These are phyloP conservation scores for Thalassophryne amazonica DNA, from an alignment of 2,797 vertebrate species.

Conservation along the genomic window DNA sequence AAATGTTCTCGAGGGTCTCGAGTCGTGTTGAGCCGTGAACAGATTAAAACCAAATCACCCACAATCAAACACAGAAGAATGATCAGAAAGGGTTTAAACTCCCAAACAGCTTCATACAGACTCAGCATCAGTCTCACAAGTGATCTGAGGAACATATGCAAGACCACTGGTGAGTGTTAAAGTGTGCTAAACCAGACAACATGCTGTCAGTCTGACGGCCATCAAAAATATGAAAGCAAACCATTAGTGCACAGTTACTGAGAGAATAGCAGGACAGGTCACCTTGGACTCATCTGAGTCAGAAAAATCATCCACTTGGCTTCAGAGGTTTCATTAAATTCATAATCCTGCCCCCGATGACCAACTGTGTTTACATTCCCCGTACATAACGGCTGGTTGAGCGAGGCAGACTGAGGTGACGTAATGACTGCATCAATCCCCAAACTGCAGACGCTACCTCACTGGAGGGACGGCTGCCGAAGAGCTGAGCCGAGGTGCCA, in stretches of 20 bases:
- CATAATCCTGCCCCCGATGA: conserved; percentile 7
- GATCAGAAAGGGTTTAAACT: conserved; percentile 3
- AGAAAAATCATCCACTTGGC: neutral
- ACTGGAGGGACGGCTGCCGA: conserved; percentile 46
- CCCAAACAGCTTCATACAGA: too few species aligned
- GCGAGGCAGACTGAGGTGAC: conserved; percentile 53
- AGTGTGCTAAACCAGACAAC: too few species aligned
- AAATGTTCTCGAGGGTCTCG: conserved; percentile 16
- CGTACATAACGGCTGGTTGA: conserved; percentile 26
- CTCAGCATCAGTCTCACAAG: too few species aligned
- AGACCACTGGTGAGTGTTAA: too few species aligned
- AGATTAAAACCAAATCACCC: conserved; percentile 32
- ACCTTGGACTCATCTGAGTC: neutral
- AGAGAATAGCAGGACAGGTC: neutral
- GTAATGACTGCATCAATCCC: conserved; percentile 65
- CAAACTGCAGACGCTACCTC: conserved; percentile 71
- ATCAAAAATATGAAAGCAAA: too few species aligned
- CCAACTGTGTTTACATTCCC: conserved; percentile 38
- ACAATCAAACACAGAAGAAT: conserved; percentile 8
- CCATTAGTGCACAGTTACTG: neutral
- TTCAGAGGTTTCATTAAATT: conserved; percentile 8
- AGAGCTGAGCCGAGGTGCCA: conserved; percentile 42
- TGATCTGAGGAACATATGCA: too few species aligned
- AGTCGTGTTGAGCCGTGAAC: conserved; percentile 15
- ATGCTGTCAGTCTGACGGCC: too few species aligned